Evolutionary conservation across 1,140 invertebrate genomes (phyloP).

Genomic region (Eciton burchellii): DNA sequence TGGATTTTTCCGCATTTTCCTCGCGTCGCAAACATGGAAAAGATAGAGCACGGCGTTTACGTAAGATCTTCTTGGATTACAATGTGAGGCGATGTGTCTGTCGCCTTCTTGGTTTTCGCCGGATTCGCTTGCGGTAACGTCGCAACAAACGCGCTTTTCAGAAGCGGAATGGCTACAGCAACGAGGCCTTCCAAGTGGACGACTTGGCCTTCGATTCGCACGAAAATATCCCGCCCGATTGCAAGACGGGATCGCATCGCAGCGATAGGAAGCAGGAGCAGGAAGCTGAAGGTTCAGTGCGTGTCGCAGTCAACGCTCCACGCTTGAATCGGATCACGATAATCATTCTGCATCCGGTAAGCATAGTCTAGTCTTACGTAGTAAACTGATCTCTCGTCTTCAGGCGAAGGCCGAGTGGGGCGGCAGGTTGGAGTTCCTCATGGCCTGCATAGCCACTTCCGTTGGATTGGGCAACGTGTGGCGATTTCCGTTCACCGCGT

Average conservation of each 20-base stretch:
- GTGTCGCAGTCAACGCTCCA: no score
- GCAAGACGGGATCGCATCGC: not conserved
- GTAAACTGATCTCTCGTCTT: not conserved
- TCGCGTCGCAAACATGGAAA: not conserved
- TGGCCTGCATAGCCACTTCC: slow-evolving; percentile 95
- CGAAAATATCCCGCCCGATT: slow-evolving; percentile 37
- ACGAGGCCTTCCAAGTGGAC: slow-evolving; percentile 70
- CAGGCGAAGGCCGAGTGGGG: slow-evolving; percentile 90
- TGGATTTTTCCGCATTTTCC: not conserved
- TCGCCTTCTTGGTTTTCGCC: not conserved
- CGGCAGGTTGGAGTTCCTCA: slow-evolving; percentile 94
- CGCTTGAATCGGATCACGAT: no score
- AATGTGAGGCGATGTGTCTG: not conserved
- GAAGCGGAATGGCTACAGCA: slow-evolving; percentile 67
- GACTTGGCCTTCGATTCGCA: slow-evolving; percentile 18
- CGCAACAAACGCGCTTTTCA: slow-evolving; percentile 29
- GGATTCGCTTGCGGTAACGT: not conserved
- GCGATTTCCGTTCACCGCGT: slow-evolving; percentile 95
- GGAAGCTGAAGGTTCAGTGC: slow-evolving; percentile 1
- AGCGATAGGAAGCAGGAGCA: slow-evolving; percentile 35
- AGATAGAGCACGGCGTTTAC: slow-evolving; percentile 38
- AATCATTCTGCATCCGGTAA: no score
- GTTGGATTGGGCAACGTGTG: slow-evolving; percentile 96
- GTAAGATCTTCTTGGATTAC: slow-evolving; percentile 51
- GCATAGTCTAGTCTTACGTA: no score